phyloP scores from a whole-genome alignment of 2,888 invertebrate genomes.

The Cryptocephalus primarius region DNA sequence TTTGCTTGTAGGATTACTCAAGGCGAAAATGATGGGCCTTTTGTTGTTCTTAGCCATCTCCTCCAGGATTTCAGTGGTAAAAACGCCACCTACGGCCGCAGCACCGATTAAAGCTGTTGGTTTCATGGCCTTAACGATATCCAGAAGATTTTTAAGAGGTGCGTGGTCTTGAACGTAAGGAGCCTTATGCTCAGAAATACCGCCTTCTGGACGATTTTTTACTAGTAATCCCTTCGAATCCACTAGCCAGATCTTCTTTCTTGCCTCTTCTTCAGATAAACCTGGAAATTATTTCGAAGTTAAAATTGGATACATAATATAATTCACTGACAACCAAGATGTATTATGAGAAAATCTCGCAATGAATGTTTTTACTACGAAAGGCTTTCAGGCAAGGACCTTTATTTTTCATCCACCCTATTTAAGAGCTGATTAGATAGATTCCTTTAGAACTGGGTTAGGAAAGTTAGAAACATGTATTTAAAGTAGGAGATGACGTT shows the following conservation, averaged over 20 bases:
- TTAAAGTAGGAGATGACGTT: no score
- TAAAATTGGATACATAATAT: no score
- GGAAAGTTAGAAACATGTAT: no score
- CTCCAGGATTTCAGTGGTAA: slow-evolving; percentile 74
- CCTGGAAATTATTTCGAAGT: not conserved
- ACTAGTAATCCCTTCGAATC: slow-evolving; percentile 94
- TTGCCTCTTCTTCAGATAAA: slow-evolving; percentile 58
- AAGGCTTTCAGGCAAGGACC: no score
- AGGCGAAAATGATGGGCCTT: slow-evolving; percentile 89
- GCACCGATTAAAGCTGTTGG: slow-evolving; percentile 93
- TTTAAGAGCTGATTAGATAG: no score
- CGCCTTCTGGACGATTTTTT: slow-evolving; percentile 73
- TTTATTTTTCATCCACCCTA: no score
- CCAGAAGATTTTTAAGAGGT: slow-evolving; percentile 65
- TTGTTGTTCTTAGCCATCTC: slow-evolving; percentile 78
- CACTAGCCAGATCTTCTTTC: slow-evolving; percentile 81
- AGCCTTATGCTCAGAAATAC: slow-evolving; percentile 67
- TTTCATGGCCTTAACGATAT: slow-evolving; percentile 69
- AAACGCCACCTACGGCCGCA: slow-evolving; percentile 88
- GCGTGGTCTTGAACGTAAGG: slow-evolving; percentile 69
- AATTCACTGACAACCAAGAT: no score
- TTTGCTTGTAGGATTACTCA: slow-evolving; percentile 96
- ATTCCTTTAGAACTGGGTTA: no score
- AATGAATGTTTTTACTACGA: no score
- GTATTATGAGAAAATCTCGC: no score